Evolutionary conservation across 2,113 vertebrate species (phyloP).

Genomic region (Semicossyphus pulcher): DNA sequence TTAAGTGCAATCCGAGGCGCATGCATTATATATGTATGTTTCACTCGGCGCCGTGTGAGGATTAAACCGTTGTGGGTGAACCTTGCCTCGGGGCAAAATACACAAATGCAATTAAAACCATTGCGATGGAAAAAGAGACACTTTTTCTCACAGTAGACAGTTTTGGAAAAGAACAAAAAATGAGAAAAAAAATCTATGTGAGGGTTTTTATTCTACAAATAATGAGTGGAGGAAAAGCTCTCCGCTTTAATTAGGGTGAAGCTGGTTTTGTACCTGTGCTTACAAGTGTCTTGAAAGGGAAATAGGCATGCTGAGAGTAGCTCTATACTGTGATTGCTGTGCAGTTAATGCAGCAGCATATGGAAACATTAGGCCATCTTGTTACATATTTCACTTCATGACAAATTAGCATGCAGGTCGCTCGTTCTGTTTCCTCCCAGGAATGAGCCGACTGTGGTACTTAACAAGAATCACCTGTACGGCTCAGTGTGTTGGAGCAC

Average conservation of each 20-base stretch:
- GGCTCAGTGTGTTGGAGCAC: constrained; percentile 11
- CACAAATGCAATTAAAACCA: constrained; percentile 74
- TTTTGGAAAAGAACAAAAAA: constrained; percentile 33
- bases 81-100: constrained; percentile 67
- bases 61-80: constrained; percentile 63
- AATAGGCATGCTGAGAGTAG: constrained; percentile 34
- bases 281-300: constrained; percentile 26
- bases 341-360: constrained; percentile 28
- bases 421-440: constrained; percentile 27
- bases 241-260: constrained; percentile 55
- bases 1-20: constrained; percentile 64
- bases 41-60: constrained; percentile 49
- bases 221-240: constrained; percentile 41
- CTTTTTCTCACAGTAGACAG: constrained; percentile 33
- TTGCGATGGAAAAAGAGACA: constrained; percentile 40
- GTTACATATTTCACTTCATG: constrained; percentile 55
- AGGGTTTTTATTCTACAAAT: constrained; percentile 61
- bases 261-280: constrained; percentile 49
- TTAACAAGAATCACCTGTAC: constrained; percentile 60
- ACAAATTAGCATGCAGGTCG: constrained; percentile 32
- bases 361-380: constrained; percentile 43
- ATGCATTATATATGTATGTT: constrained; percentile 76
- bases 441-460: constrained; percentile 24
- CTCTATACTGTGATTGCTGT: constrained; percentile 4
- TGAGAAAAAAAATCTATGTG: not conserved